Percentiles rank a stretch among this genome's conserved stretches.
Conservation (phyloP, 1,140 invertebrate genomes). For the Prorops nasuta region DNA sequence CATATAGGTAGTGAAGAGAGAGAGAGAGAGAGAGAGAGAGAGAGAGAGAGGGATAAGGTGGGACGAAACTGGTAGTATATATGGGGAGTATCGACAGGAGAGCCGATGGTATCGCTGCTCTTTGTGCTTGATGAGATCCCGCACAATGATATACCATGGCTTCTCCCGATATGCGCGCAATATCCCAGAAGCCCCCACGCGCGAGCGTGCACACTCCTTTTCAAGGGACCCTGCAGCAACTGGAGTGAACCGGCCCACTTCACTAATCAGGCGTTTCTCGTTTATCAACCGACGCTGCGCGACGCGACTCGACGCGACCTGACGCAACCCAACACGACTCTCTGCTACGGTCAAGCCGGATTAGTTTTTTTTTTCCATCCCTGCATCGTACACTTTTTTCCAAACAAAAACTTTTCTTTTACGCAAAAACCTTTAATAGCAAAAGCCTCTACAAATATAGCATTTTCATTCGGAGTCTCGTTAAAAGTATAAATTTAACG, state of each 20-base stretch:
- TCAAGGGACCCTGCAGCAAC: too few species aligned
- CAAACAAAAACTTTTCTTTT: too few species aligned
- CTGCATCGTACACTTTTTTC: too few species aligned
- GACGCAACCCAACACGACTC: too few species aligned
- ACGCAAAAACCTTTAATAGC: too few species aligned
- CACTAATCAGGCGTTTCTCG: conserved; percentile 40
- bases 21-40: background rate
- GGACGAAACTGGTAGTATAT: background rate
- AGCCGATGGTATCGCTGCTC: conserved; percentile 38
- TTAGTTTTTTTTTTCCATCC: too few species aligned
- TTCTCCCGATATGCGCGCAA: conserved; percentile 18
- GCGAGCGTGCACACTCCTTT: too few species aligned
- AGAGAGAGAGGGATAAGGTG: background rate
- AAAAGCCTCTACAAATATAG: too few species aligned
- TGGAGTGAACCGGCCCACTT: conserved; percentile 36
- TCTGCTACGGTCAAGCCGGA: too few species aligned
- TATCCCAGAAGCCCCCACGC: conserved; percentile 16
- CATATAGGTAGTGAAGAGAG: background rate
- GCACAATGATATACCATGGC: conserved; percentile 31
- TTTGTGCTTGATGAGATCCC: conserved; percentile 38
- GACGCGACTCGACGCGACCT: too few species aligned
- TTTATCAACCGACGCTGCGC: conserved; percentile 15
- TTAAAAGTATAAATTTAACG: too few species aligned
- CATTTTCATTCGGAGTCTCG: too few species aligned
- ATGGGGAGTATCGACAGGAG: conserved; percentile 4